phyloP scores from a whole-genome alignment of 2,888 invertebrate species.

The Alviniconcha strummeri region DNA sequence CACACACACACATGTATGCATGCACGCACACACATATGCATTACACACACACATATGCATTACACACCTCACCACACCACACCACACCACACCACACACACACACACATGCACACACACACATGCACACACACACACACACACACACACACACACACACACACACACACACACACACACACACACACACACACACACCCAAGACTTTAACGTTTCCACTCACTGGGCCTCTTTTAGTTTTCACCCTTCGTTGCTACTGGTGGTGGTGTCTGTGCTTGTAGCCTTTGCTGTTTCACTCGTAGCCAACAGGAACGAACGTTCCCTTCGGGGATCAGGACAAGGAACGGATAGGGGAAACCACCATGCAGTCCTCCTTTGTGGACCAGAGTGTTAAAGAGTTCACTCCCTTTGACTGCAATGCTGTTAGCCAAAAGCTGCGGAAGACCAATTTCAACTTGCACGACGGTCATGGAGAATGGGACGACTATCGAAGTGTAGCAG shows the following conservation, averaged over 20 bases:
- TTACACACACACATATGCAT: too few relatives aligned
- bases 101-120: too few relatives aligned
- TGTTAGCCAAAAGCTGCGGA: conserved; percentile 53
- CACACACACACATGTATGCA: too few relatives aligned
- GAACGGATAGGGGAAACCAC: conserved; percentile 55
- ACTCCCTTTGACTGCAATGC: conserved; percentile 51
- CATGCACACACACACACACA: too few relatives aligned
- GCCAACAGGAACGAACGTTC: conserved; percentile 66
- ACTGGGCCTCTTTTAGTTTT: too few relatives aligned
- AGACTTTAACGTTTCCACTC: too few relatives aligned
- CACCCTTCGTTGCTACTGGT: neutral
- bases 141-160: too few relatives aligned
- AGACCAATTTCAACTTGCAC: conserved; percentile 63
- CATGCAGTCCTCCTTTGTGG: conserved; percentile 55
- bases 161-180: too few relatives aligned
- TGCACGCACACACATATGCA: too few relatives aligned
- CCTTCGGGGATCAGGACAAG: conserved; percentile 64
- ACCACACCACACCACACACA: too few relatives aligned
- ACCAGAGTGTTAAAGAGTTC: conserved; percentile 39
- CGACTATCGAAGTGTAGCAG: conserved; percentile 58
- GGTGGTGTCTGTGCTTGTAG: neutral
- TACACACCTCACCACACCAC: too few relatives aligned
- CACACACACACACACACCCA: too few relatives aligned
- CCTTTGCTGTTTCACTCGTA: conserved; percentile 35
- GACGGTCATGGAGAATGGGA: conserved; percentile 65